Conservation (phyloP, 2,888 invertebrate genomes). For the Latrodectus hesperus region DNA sequence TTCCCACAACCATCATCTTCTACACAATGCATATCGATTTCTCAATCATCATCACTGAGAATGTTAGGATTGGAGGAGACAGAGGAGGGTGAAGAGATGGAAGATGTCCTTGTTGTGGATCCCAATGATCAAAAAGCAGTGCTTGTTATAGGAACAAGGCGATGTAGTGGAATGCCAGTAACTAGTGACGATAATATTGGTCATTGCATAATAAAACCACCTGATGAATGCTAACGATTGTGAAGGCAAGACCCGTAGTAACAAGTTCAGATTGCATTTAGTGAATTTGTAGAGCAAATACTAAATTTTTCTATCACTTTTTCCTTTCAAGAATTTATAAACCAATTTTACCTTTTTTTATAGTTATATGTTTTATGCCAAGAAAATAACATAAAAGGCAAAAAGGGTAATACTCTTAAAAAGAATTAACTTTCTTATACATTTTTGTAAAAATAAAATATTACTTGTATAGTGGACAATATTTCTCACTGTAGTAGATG, state of each 20-base stretch:
- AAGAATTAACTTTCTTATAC: too few species aligned
- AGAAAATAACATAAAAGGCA: too few species aligned
- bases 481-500: too few species aligned
- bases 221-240: constrained; percentile 66
- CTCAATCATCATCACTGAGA: constrained; percentile 51
- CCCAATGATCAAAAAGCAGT: constrained; percentile 66
- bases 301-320: too few species aligned
- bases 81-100: constrained; percentile 45
- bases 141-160: constrained; percentile 50
- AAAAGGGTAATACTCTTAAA: too few species aligned
- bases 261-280: constrained; percentile 7
- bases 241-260: constrained; percentile 59
- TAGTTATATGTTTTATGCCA: too few species aligned
- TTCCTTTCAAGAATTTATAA: too few species aligned
- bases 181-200: constrained; percentile 60
- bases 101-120: constrained; percentile 64
- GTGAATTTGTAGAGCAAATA: background rate
- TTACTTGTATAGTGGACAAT: too few species aligned
- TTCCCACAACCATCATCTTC: constrained; percentile 35
- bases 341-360: too few species aligned
- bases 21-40: constrained; percentile 49
- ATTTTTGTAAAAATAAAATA: too few species aligned
- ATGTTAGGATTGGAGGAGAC: constrained; percentile 32
- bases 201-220: constrained; percentile 60
- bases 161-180: constrained; percentile 61